Evolutionary conservation across 2,888 invertebrate genomes (phyloP), one percentile per base, ranked within the genome.

Genomic region (Automeris io): DNA sequence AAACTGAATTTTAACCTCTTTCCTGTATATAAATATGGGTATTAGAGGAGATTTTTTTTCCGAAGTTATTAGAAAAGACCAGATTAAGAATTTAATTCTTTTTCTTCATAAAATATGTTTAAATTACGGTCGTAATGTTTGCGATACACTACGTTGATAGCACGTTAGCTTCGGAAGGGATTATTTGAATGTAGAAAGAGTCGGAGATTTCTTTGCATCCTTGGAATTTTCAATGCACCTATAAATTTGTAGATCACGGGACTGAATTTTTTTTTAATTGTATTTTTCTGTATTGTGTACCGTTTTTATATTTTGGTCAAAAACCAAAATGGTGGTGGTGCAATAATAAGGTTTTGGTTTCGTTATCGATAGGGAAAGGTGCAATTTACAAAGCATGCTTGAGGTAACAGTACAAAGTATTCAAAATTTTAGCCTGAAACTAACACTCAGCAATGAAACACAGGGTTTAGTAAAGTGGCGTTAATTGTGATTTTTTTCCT

Each of bases 151-250:
- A 51, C 57, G 50, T 63, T 61, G 59, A 51, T 45, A 61, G 74
- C 78, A 78, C 74, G 70, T 60, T 56, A 57, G 78, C 75, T 76
- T 76, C 42, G 50, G 57, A 46, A 59, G 60, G 70, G 70, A 48
- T 52, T 50, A 54, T 53, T 42, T 37, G 26, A 47, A 53, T 61
- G 66, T 75, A 74, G 73, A 66, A 62, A 60, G 51, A 60, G 51
- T 62, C 64, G 42, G 45, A 39, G 37, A 34, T 18, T 16, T 16
- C n/a, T 33, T 13, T 47, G 52, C 54, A 56, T 61, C 53, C 51
- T 46, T 43, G 49, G 44, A 43, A 46, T 47, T 53, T 42, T 56
- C 59, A 67, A 58, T 59, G 66, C 65, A 69, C 70, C 42, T 46
- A 52, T 51, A 49, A 49, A 51, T 52, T 51, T 54, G 45, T 49